phyloP scores from a whole-genome alignment of 2,888 invertebrate species.

The Miltochrista miniata region DNA sequence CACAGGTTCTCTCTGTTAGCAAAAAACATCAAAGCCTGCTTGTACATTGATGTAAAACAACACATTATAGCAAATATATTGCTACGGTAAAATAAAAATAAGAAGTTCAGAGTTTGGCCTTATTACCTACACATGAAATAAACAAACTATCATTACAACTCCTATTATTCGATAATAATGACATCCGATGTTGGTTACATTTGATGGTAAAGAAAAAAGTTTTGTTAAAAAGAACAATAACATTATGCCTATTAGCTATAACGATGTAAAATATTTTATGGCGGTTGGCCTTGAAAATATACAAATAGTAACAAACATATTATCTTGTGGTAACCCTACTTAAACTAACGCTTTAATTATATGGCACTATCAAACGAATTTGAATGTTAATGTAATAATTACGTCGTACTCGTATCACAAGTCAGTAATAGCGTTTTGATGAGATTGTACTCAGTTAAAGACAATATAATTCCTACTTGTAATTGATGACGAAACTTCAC shows the following conservation, averaged over 20 bases:
- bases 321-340: not conserved
- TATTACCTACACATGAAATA: too few species aligned
- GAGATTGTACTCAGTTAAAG: slow-evolving; percentile 9
- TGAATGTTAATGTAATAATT: slow-evolving; percentile 21
- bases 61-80: not conserved
- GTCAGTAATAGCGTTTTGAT: slow-evolving; percentile 7
- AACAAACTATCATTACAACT: too few species aligned
- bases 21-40: not conserved
- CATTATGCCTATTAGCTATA: too few species aligned
- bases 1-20: not conserved
- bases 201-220: too few species aligned
- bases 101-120: too few species aligned
- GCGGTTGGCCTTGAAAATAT: not conserved
- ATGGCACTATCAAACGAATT: slow-evolving; percentile 36
- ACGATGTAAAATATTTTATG: not conserved
- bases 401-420: too few species aligned
- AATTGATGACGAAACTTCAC: not conserved
- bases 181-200: too few species aligned
- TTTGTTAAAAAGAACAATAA: too few species aligned
- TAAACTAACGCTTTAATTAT: slow-evolving; percentile 15
- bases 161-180: too few species aligned
- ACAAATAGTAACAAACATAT: too few species aligned
- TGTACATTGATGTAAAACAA: not conserved
- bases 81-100: too few species aligned
- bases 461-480: not conserved